These are phyloP conservation scores for Drosophila navojoa DNA, from an alignment of 1,140 invertebrate genomes.

Conservation along the genomic window DNA sequence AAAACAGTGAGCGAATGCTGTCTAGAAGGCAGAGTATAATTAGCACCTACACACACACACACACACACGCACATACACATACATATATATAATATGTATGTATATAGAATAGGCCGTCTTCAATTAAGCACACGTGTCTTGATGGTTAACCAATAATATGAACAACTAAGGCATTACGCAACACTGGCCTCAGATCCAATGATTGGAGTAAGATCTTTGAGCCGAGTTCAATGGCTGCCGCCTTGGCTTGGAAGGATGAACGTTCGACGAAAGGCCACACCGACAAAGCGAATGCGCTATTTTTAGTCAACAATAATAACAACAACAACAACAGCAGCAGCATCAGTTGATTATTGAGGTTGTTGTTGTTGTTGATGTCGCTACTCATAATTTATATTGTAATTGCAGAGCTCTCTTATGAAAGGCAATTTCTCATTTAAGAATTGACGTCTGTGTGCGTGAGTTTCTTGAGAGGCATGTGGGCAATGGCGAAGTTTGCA, in stretches of 20 bases:
- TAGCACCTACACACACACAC: too few species aligned
- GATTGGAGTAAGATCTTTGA: neutral
- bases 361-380: slow-evolving; percentile 45
- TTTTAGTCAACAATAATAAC: slow-evolving; percentile 17
- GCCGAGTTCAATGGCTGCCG: slow-evolving; percentile 34
- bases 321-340: slow-evolving; percentile 13
- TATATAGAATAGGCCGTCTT: neutral
- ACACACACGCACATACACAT: too few species aligned
- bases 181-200: neutral
- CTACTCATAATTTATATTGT: slow-evolving; percentile 69
- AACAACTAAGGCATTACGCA: neutral
- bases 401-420: slow-evolving; percentile 46
- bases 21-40: too few species aligned
- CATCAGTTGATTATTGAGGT: slow-evolving; percentile 34
- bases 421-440: slow-evolving; percentile 30
- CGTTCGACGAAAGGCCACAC: slow-evolving; percentile 6
- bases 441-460: neutral
- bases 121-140: neutral
- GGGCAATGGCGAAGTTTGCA: slow-evolving; percentile 13
- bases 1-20: too few species aligned
- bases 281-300: slow-evolving; percentile 25
- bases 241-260: slow-evolving; percentile 2
- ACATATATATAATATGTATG: too few species aligned
- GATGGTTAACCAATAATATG: neutral
- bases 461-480: neutral